Base-by-base conservation (phyloP, 2,797 vertebrate genomes). In the Sebastes kiyomatsui region DNA sequence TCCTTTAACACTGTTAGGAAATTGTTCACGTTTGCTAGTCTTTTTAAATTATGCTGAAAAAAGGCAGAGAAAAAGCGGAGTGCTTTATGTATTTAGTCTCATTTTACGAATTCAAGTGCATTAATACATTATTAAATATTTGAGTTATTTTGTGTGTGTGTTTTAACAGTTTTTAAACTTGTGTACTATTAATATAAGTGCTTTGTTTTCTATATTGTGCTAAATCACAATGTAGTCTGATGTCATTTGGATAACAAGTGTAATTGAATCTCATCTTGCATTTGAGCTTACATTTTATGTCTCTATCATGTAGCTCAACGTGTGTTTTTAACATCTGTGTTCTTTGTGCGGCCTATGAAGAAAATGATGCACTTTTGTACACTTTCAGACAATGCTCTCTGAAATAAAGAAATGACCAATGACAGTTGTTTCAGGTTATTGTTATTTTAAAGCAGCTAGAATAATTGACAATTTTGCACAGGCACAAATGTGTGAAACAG, bases 1-100 rank as follows among this genome's bases (percentile, higher is more conserved):
- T 93, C 80, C 76, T 80, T 87, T 76, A 86, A 87, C 90, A 93
- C 84, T 90, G 92, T 89, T 87, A 78, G 70, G 66, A 84, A 75
- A 65, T 23, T 87, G 68, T 87, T 91, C 83, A 86, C 58, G 8
- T 89, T 87, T 90, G 75, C 79, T 88, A 82, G 81, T 72, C 46
- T 74, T 92, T 91, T 88, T 93, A 93, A 93, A 87, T 93, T 95
- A 91, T 93, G 83, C 82, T 76, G 80, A 86, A 35, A 82, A 81
- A 85, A 71, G 70, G 61, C 65, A 86, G 38, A 86, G 49, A 81
- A 87, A 69, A 80, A 64, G 69, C 66, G 4, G 62, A 25, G 42
- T 54, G 74, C 49, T 79, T 75, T 69, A 59, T 79, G 32, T 87
- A 82, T 89, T 89, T 86, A 82, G 84, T 82, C 75, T 87, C 33